Conservation (phyloP, 1,140 invertebrate genomes). For the Colletes gigas region DNA sequence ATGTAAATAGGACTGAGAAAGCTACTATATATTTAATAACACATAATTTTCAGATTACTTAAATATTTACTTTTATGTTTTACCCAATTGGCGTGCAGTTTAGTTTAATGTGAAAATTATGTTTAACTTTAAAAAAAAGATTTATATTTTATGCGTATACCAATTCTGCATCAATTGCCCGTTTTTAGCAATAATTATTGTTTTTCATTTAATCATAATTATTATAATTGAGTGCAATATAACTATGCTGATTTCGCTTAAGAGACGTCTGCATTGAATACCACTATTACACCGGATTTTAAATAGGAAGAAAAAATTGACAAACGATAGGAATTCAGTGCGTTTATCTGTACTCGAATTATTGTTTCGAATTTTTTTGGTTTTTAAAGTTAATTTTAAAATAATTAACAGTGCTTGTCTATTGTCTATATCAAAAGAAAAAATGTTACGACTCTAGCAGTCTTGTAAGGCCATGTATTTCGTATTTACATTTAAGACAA, state of each 20-base stretch:
- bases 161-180: constrained; percentile 1
- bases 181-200: constrained; percentile 40
- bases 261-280: constrained; percentile 28
- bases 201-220: constrained; percentile 52
- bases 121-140: constrained; percentile 3
- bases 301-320: constrained; percentile 2
- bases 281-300: constrained; percentile 23
- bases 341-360: no score
- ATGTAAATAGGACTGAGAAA: constrained; percentile 21
- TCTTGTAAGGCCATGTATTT: constrained; percentile 76
- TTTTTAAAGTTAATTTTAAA: constrained; percentile 49
- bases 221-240: constrained; percentile 70
- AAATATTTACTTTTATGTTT: constrained; percentile 14
- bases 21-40: constrained; percentile 4
- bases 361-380: no score
- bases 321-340: constrained; percentile 11
- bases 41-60: constrained; percentile 5
- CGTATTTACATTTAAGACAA: constrained; percentile 69
- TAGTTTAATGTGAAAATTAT: constrained; percentile 19
- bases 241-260: constrained; percentile 48
- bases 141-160: constrained; percentile 16
- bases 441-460: constrained; percentile 66
- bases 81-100: constrained; percentile 39
- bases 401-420: constrained; percentile 48
- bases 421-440: constrained; percentile 44